Evolutionary conservation across 2,888 invertebrate genomes (phyloP), one percentile per base, ranked within the genome.

Genomic region (Phrixothrix hirtus): DNA sequence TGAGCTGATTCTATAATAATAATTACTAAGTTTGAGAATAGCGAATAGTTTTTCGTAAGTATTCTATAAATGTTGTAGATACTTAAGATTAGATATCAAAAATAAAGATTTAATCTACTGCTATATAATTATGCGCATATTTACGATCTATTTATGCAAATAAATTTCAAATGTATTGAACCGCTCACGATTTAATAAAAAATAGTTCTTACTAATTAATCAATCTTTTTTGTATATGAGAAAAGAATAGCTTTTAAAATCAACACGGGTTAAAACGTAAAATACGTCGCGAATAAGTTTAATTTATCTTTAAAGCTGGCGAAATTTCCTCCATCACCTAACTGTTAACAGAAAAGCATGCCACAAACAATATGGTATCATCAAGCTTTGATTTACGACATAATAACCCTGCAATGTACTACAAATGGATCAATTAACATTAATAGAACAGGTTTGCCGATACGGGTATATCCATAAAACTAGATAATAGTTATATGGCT

Each of bases 391-490:
- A 65, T 65, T 65, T 65, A 65, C 56, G 48, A 51, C 61, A 55
- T 61, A 64, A 64, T 63, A 58, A 64, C 56, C 55, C 35, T 38
- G 49, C 50, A 51, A 58, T 62, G 63, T 64, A 54, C 55, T 62
- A 65, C 63, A 64, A 65, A 63, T 65, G 60, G 60, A 47, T 57
- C 63, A 59, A 64, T 65, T 63, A 63, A 57, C 58, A 58, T 60
- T 62, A 62, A 63, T 63, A 56, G 63, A 53, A 65, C 63, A 39
- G 58, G 61, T 62, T 58, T 56, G 58, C 60, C 54, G 52, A 62
- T 53, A 45, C 49, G 44, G 38, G 47, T 35, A 42, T 46, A 41
- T 50, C 38, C 41, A 44, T 41, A 48, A 32, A 32, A 17, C 17
- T 39, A 31, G 38, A 49, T 48, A 41, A 46, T 49, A 41, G 45